Evolutionary conservation across 2,113 vertebrate species (phyloP), one percentile per base, ranked within the genome.

Genomic region (Sigmodon hispidus): DNA sequence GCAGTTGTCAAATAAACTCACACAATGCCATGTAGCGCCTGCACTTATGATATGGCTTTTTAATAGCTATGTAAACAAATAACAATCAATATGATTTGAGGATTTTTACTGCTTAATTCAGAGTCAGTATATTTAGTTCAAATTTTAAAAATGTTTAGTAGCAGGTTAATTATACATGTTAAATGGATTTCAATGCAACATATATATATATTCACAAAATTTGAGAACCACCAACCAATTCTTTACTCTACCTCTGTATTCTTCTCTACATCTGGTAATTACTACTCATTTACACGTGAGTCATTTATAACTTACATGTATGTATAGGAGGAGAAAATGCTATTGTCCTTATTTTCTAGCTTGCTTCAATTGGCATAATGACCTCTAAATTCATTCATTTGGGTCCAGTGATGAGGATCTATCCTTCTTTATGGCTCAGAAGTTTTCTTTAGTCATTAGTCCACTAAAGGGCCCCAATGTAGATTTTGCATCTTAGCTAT

Each of bases 31-130:
- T 94, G 48, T 11, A 52, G 0, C 77, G 52, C 34, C 1, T 40
- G 7, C 61, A 52, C 29, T 87, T 77, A 55, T 69, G 8, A 75
- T 59, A 59, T 0, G 7, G 4, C 43, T 96, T 96, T 79, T 40
- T 6, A 17, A 86, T 36, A 67, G 31, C 76, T 83, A 92, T 69
- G 83, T 93, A 55, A 86, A 77, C 73, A 69, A 69, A 22, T 43
- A 13, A 17, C 63, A 61, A 69, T 9, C 79, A 43, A 4, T 85
- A 95, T 83, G 13, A 7, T 59, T 89, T 16, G 91, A 95, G 85
- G 22, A 87, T 13, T 21, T 67, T 90, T 24, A 59, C 0, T 75
- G 15, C 61, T 13, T 7, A 19, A 70, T 52, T 92, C 29, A 36
- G 29, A 84, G 26, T 63, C 5, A 21, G 3, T 75, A 7, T 57